Conservation (phyloP, 2,797 vertebrate species). For the Pseudocheirus occidentalis region DNA sequence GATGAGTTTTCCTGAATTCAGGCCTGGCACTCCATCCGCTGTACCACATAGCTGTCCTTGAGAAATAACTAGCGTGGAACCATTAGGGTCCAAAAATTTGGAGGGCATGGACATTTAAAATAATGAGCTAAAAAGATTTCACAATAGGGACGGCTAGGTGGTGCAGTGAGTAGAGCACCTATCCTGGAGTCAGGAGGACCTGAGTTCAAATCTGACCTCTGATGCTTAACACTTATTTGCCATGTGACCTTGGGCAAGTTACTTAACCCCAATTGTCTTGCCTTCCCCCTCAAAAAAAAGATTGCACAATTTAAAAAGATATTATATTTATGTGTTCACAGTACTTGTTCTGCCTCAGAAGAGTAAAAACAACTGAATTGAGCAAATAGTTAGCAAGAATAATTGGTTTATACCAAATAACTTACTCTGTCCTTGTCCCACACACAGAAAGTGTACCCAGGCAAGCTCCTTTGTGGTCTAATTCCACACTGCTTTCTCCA, state of each 20-base stretch:
- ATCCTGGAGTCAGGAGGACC: too few species aligned
- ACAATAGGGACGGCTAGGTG: too few species aligned
- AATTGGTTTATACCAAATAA: not conserved
- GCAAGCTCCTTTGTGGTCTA: not conserved
- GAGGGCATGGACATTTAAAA: not conserved
- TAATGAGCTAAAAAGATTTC: not conserved
- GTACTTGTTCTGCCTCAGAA: not conserved
- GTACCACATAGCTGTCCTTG: not conserved
- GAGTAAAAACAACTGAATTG: not conserved
- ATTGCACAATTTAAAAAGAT: not conserved
- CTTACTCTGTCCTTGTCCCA: not conserved
- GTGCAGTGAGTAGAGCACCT: too few species aligned
- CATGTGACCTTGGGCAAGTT: too few species aligned
- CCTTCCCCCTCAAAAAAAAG: not conserved
- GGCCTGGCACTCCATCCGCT: not conserved
- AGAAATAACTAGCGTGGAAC: not conserved
- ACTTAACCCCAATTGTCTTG: too few species aligned
- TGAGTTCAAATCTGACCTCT: too few species aligned
- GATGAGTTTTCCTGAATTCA: not conserved
- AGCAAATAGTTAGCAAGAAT: not conserved
- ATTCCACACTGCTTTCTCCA: not conserved
- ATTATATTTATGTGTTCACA: not conserved
- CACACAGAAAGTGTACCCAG: not conserved
- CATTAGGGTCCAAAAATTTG: not conserved
- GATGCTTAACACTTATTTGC: too few species aligned